A percentile compares a stretch with the other conserved stretches of the same genome.
These are phyloP conservation scores for Cantharis rufa DNA, from an alignment of 2,888 invertebrate species.

Conservation along the genomic window DNA sequence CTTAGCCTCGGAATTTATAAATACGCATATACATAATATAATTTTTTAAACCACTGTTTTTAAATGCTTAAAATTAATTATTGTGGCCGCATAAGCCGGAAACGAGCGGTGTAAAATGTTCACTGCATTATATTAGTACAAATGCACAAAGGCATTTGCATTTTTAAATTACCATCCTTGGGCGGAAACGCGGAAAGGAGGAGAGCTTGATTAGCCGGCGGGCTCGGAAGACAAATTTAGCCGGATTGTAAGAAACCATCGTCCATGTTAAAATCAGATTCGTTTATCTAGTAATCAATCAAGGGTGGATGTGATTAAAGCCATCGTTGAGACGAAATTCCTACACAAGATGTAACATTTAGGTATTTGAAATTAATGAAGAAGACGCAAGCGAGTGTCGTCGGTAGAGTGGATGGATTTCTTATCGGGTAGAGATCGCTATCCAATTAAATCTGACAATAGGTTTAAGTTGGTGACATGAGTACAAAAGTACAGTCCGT, in stretches of 20 bases:
- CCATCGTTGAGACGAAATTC: conserved; percentile 38
- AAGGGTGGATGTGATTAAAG: conserved; percentile 48
- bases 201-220: neutral
- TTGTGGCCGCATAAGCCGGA: neutral
- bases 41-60: neutral
- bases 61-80: neutral
- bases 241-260: conserved; percentile 30
- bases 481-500: conserved; percentile 46
- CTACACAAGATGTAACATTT: conserved; percentile 26
- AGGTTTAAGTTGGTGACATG: conserved; percentile 56
- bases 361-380: conserved; percentile 29
- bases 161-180: conserved; percentile 33
- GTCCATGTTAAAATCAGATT: conserved; percentile 48
- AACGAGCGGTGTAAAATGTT: conserved; percentile 1
- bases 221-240: neutral
- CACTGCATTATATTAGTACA: neutral
- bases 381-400: conserved; percentile 42
- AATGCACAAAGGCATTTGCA: neutral
- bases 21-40: neutral
- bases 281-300: conserved; percentile 57
- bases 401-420: conserved; percentile 42
- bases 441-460: conserved; percentile 61
- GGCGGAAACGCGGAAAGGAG: neutral
- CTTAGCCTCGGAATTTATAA: neutral
- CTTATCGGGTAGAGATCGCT: conserved; percentile 56